A percentile compares a stretch with the other conserved stretches of the same genome.
Evolutionary conservation across 92 coral and sea anemone species (phyloP).

Genomic region (Zoanthus sansibaricus): DNA sequence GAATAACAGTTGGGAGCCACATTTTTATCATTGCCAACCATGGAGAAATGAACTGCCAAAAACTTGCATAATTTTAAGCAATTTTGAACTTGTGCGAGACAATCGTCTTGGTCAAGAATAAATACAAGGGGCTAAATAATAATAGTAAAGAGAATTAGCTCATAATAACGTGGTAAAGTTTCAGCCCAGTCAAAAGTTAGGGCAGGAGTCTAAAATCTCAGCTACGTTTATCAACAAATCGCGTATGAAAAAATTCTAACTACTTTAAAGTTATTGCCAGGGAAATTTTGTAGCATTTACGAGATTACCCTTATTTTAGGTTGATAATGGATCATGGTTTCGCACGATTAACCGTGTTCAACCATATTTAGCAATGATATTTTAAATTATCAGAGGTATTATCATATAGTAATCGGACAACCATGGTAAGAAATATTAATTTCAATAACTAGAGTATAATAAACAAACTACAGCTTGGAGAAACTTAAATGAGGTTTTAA

Average conservation of each 20-base stretch:
- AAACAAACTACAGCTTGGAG: too few species aligned
- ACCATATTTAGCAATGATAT: background rate
- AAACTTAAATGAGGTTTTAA: too few species aligned
- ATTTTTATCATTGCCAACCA: background rate
- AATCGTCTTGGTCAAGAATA: slow-evolving; percentile 4
- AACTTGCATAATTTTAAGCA: slow-evolving; percentile 16
- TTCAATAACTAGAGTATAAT: too few species aligned
- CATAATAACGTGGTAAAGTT: too few species aligned
- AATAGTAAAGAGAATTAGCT: too few species aligned
- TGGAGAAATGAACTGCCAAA: slow-evolving; percentile 52
- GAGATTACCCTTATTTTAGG: background rate
- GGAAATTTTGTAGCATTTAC: too few species aligned
- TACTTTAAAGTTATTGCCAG: too few species aligned
- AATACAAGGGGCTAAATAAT: background rate
- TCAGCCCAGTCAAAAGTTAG: too few species aligned
- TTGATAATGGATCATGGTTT: background rate
- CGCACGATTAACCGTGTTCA: background rate
- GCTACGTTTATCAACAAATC: too few species aligned
- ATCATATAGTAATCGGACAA: background rate
- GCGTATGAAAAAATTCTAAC: too few species aligned
- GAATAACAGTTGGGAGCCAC: slow-evolving; percentile 27
- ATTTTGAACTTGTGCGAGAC: slow-evolving; percentile 6
- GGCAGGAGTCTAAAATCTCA: too few species aligned
- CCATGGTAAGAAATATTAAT: too few species aligned
- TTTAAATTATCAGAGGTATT: background rate